These are phyloP conservation scores for Oophaga sylvatica DNA, from an alignment of 2,797 vertebrate species.

Conservation along the genomic window DNA sequence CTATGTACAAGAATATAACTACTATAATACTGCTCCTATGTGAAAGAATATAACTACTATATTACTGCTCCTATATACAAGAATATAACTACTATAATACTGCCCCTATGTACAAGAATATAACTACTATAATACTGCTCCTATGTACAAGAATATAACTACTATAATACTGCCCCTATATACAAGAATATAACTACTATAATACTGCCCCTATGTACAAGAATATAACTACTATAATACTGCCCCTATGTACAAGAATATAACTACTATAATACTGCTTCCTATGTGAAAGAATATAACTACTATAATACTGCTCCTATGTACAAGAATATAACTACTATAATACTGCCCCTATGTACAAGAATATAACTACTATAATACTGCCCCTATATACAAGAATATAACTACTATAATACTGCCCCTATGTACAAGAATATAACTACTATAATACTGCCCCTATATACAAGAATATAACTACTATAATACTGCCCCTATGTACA, in stretches of 20 bases:
- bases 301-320: constrained; percentile 5
- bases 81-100: neutral
- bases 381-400: too few relatives aligned
- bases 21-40: constrained; percentile 2
- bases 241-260: too few relatives aligned
- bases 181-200: too few relatives aligned
- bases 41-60: constrained; percentile 11
- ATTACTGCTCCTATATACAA: neutral
- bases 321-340: too few relatives aligned
- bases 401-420: too few relatives aligned
- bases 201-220: neutral
- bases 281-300: neutral
- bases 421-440: neutral
- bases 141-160: neutral
- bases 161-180: constrained; percentile 3
- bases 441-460: constrained; percentile 3
- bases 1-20: constrained; percentile 1
- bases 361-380: constrained; percentile 10
- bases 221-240: constrained; percentile 17
- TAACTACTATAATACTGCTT: too few relatives aligned
- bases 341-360: neutral
- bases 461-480: too few relatives aligned
- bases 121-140: constrained; percentile 16
- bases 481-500: too few relatives aligned
- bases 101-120: neutral